phyloP scores from a whole-genome alignment of 2,797 vertebrate species.

The Buphagus erythrorhynchus region DNA sequence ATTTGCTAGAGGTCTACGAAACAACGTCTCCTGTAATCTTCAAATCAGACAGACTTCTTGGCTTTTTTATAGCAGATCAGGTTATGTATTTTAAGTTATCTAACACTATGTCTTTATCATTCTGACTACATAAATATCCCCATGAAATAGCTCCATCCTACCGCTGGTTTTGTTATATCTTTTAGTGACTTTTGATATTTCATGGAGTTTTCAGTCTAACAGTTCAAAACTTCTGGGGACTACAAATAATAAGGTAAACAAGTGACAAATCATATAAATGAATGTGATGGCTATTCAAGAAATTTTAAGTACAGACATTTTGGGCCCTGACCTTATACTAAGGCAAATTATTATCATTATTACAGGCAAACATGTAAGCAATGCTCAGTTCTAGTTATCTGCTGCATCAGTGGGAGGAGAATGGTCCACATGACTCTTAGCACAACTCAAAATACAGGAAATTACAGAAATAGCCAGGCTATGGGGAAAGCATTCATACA shows the following conservation, averaged over 20 bases:
- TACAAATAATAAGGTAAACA: background rate
- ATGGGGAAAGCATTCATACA: accelerated
- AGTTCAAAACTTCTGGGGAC: background rate
- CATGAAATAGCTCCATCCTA: background rate
- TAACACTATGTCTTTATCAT: background rate
- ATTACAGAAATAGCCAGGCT: background rate
- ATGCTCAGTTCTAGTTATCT: background rate
- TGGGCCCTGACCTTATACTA: background rate
- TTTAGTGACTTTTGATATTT: background rate
- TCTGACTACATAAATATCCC: background rate
- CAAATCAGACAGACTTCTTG: background rate
- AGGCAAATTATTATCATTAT: background rate
- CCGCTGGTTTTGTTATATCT: background rate
- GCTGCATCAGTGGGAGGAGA: background rate
- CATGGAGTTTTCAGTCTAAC: background rate
- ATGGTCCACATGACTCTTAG: background rate
- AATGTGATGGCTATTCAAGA: background rate
- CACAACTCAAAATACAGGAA: background rate
- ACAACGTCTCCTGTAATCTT: background rate
- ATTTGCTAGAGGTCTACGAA: background rate
- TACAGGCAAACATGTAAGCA: background rate
- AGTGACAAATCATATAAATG: background rate
- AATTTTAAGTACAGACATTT: background rate
- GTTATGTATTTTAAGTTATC: background rate
- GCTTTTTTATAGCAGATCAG: background rate